Percentiles rank a stretch among this genome's conserved stretches.
Evolutionary conservation across 1,140 invertebrate genomes (phyloP).

Genomic region (Pseudachorutes palmiensis): DNA sequence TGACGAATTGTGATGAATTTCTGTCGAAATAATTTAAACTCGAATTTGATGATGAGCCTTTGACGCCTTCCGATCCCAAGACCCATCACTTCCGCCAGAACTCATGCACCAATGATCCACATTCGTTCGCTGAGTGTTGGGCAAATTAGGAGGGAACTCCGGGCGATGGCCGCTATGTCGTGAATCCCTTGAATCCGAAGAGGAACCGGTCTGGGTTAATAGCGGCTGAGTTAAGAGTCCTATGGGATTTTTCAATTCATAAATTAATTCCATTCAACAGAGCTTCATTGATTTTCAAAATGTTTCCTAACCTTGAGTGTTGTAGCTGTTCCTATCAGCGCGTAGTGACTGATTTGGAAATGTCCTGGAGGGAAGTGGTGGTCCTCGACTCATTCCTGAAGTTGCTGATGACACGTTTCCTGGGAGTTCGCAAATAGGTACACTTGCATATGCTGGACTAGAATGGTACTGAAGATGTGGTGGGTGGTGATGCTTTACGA

Average conservation of each 20-base stretch:
- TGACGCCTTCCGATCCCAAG: conserved; percentile 27
- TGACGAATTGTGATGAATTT: too few species aligned
- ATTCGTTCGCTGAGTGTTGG: conserved; percentile 18
- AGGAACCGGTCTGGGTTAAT: conserved; percentile 32
- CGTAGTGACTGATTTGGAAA: conserved; percentile 9
- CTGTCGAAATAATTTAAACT: neutral
- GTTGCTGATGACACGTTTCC: conserved; percentile 17
- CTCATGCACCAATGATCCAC: conserved; percentile 26
- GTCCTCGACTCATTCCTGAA: conserved; percentile 12
- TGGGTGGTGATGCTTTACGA: neutral
- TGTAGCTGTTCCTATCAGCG: conserved; percentile 19
- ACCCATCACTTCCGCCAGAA: conserved; percentile 25
- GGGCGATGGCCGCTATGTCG: conserved; percentile 22
- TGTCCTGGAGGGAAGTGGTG: conserved; percentile 24
- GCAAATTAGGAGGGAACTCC: conserved; percentile 8
- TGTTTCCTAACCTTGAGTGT: conserved; percentile 24
- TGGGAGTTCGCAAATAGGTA: conserved; percentile 24
- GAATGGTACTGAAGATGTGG: conserved; percentile 7
- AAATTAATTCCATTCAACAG: too few species aligned
- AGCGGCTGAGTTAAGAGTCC: conserved; percentile 32
- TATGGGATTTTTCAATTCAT: too few species aligned
- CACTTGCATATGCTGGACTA: conserved; percentile 31
- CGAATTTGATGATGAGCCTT: conserved; percentile 16
- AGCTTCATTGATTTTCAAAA: too few species aligned
- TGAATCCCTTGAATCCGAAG: conserved; percentile 34